Conservation (phyloP, 2,888 invertebrate genomes). For the Plusia festucae region DNA sequence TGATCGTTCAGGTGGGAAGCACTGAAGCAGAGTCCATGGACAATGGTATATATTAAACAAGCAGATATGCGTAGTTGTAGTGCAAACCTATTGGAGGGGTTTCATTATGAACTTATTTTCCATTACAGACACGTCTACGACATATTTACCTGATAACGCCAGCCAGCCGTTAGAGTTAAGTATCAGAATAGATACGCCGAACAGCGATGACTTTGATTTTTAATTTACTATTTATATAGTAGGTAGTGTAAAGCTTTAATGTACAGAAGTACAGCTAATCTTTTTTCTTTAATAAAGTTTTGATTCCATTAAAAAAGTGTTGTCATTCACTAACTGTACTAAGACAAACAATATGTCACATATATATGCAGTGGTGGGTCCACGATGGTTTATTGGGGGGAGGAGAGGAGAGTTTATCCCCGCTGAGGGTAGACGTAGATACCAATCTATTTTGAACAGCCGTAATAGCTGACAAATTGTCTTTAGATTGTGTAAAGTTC, state of each 20-base stretch:
- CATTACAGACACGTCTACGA: constrained; percentile 72
- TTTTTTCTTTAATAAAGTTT: constrained; percentile 31
- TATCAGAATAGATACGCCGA: constrained; percentile 63
- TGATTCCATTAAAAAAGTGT: not conserved
- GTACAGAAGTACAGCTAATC: constrained; percentile 10
- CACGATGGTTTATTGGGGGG: too few relatives aligned
- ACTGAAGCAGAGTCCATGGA: constrained; percentile 60
- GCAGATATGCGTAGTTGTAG: constrained; percentile 25
- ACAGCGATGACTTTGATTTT: constrained; percentile 80
- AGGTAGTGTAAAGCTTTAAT: not conserved
- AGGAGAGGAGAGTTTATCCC: too few relatives aligned
- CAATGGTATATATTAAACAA: constrained; percentile 46
- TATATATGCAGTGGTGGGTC: too few relatives aligned
- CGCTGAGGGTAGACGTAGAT: too few relatives aligned
- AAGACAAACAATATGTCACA: not conserved
- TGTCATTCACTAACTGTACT: not conserved
- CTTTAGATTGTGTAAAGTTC: too few relatives aligned
- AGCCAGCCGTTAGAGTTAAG: constrained; percentile 50
- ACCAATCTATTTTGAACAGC: too few relatives aligned
- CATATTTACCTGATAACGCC: constrained; percentile 65
- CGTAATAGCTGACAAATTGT: too few relatives aligned
- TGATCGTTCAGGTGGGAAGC: constrained; percentile 72
- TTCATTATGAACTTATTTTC: constrained; percentile 14
- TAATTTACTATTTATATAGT: constrained; percentile 42
- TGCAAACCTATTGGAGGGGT: not conserved